Conservation (phyloP, 2,797 vertebrate species). For the Margarornis squamiger region DNA sequence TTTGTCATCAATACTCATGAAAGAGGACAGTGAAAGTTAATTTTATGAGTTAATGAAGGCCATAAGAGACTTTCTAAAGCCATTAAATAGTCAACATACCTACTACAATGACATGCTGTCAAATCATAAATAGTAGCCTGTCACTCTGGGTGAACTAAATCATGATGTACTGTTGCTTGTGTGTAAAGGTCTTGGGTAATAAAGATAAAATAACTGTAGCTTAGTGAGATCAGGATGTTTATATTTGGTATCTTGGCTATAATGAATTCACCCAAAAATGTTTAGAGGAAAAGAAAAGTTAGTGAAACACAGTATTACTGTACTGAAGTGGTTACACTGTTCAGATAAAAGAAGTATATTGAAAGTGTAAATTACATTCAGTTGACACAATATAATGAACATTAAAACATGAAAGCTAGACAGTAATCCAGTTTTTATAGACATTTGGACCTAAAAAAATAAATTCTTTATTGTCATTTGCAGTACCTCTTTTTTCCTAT, state of each 20-base stretch:
- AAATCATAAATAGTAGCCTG: conserved; percentile 13
- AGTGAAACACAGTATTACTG: background rate
- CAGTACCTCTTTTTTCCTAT: background rate
- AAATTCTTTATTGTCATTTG: background rate
- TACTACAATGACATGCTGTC: conserved; percentile 19
- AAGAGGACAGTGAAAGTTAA: conserved; percentile 20
- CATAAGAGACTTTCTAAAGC: background rate
- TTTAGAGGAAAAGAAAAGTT: background rate
- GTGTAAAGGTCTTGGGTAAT: conserved; percentile 20
- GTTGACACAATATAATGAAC: background rate
- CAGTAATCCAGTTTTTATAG: background rate
- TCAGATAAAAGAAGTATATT: background rate
- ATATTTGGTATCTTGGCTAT: background rate
- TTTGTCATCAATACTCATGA: background rate
- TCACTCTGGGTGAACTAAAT: conserved; percentile 29
- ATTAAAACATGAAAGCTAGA: background rate
- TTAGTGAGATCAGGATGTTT: conserved; percentile 18
- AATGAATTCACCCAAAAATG: conserved; percentile 18
- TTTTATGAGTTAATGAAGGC: conserved; percentile 26
- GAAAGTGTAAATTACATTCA: background rate
- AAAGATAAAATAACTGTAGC: conserved; percentile 26
- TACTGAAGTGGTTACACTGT: background rate
- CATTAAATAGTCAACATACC: conserved; percentile 35
- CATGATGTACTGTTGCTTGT: background rate
- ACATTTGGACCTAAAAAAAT: background rate